A percentile compares a stretch with the other conserved stretches of the same genome.
Conservation (phyloP, 2,888 invertebrate species). For the Zygogramma bicolorata region DNA sequence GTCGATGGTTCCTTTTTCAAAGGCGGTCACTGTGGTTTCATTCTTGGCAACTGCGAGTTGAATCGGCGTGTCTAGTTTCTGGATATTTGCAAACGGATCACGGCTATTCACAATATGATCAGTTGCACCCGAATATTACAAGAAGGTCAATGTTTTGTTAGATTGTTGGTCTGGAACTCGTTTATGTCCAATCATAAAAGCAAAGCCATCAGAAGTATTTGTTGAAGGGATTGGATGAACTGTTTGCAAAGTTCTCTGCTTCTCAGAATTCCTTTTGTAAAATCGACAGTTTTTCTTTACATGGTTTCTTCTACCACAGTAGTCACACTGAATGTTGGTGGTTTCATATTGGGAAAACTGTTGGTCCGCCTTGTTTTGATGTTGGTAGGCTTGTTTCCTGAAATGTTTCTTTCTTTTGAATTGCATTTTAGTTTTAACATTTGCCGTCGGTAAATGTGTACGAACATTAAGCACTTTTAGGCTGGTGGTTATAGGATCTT, state of each 20-base stretch:
- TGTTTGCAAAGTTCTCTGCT: conserved; percentile 32
- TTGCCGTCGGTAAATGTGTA: too few species aligned
- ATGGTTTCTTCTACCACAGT: too few species aligned
- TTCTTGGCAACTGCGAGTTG: conserved; percentile 31
- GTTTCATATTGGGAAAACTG: too few species aligned
- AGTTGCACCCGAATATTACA: conserved; percentile 44
- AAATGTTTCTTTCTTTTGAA: conserved; percentile 52
- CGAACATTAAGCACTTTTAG: too few species aligned
- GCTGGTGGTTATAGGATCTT: too few species aligned
- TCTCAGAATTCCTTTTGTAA: conserved; percentile 41
- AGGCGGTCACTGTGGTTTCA: too few species aligned
- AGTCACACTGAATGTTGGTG: too few species aligned
- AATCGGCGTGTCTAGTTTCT: conserved; percentile 23
- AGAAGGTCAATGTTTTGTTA: conserved; percentile 27
- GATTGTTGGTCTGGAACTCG: not conserved
- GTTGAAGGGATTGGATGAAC: conserved; percentile 46
- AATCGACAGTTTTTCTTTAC: too few species aligned
- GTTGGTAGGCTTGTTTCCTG: too few species aligned
- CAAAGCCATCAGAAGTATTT: conserved; percentile 5
- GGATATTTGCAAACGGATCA: conserved; percentile 42
- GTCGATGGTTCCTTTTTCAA: conserved; percentile 40
- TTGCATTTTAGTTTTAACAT: too few species aligned
- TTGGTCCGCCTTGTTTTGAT: too few species aligned
- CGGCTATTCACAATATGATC: conserved; percentile 43
- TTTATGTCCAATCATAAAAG: conserved; percentile 29